Evolutionary conservation across 2,888 invertebrate species (phyloP).

Genomic region (Hipparchia semele): DNA sequence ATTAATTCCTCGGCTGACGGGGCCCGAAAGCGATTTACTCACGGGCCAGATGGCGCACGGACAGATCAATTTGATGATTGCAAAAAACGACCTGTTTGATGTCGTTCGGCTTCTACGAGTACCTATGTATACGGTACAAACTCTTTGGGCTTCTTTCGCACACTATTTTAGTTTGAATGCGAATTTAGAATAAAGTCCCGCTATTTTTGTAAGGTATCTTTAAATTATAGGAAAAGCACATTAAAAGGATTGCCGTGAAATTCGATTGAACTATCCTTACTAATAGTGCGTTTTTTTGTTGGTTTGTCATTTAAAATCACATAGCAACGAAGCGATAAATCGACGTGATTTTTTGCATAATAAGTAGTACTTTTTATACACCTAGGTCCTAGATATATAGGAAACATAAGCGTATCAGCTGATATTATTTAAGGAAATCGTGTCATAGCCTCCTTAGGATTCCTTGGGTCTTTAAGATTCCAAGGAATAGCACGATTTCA

Average conservation of each 20-base stretch:
- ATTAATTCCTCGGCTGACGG: conserved; percentile 80
- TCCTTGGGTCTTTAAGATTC: too few relatives aligned
- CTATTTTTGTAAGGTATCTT: not conserved
- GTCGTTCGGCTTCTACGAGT: conserved; percentile 53
- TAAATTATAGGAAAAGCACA: not conserved
- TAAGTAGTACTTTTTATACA: too few relatives aligned
- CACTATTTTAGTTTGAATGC: conserved; percentile 46
- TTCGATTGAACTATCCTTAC: not conserved
- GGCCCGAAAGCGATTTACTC: conserved; percentile 76
- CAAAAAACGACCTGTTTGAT: conserved; percentile 78
- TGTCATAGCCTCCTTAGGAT: too few relatives aligned
- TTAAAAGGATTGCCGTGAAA: conserved; percentile 2
- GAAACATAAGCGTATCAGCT: too few relatives aligned
- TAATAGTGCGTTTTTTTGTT: too few relatives aligned
- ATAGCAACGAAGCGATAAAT: too few relatives aligned
- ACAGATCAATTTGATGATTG: conserved; percentile 83
- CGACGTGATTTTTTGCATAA: too few relatives aligned
- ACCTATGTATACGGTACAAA: conserved; percentile 44
- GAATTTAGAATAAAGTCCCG: conserved; percentile 36
- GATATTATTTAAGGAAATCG: too few relatives aligned
- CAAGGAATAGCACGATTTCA: too few relatives aligned
- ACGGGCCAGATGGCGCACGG: conserved; percentile 81
- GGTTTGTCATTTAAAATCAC: too few relatives aligned
- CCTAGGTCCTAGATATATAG: too few relatives aligned
- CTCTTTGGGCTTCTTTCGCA: conserved; percentile 56